Conservation (phyloP, 2,113 vertebrate species). For the Crotophaga sulcirostris region DNA sequence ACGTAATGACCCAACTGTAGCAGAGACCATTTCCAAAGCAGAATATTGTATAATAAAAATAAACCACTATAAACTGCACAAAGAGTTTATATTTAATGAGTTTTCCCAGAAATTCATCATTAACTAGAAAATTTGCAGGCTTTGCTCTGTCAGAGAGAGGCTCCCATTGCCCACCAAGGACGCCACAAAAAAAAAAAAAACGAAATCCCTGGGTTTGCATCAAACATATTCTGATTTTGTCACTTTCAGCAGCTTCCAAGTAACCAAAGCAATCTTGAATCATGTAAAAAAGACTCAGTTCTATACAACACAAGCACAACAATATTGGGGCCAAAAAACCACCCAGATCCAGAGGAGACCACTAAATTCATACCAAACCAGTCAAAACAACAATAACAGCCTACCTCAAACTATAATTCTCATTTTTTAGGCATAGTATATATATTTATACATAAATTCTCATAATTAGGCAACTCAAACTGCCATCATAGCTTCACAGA, state of each 20-base stretch:
- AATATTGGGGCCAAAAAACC: neutral
- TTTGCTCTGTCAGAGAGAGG: neutral
- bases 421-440: too few species aligned
- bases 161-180: neutral
- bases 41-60: neutral
- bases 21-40: neutral
- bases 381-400: neutral
- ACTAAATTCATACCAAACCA: neutral
- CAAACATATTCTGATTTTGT: fast-evolving
- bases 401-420: fast-evolving
- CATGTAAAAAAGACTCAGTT: too few species aligned
- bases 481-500: fast-evolving
- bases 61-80: neutral
- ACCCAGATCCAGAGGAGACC: neutral
- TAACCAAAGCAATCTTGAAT: neutral
- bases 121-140: neutral
- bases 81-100: neutral
- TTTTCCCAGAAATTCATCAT: neutral
- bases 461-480: neutral
- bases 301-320: neutral
- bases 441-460: too few species aligned
- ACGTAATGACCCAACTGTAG: neutral
- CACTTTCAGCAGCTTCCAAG: neutral
- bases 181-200: too few species aligned
- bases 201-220: fast-evolving